Percentiles rank a stretch among this genome's conserved stretches.
Conservation (phyloP, 1,140 invertebrate genomes). For the Drosophila obscura region DNA sequence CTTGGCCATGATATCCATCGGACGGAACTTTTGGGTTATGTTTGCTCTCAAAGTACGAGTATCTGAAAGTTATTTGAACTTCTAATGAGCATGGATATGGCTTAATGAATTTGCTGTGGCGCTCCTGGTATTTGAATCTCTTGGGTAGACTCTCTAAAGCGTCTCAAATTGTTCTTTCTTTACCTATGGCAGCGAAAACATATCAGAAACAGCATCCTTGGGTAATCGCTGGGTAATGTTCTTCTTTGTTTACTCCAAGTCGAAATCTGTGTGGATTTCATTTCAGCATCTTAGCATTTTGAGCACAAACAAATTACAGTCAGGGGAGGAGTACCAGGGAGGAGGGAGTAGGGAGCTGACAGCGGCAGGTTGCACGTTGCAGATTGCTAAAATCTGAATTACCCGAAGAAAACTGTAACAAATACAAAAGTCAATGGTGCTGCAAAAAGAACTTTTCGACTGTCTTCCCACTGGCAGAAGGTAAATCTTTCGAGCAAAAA, state of each 20-base stretch:
- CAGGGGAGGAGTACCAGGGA: neutral
- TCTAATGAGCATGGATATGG: conserved; percentile 48
- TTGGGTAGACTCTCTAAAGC: too few relatives aligned
- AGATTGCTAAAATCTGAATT: conserved; percentile 59
- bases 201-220: conserved; percentile 3
- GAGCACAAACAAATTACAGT: conserved; percentile 70
- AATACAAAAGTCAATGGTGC: conserved; percentile 82
- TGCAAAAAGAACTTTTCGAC: conserved; percentile 80
- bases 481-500: conserved; percentile 79
- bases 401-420: conserved; percentile 71
- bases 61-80: conserved; percentile 57
- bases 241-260: conserved; percentile 58
- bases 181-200: too few relatives aligned
- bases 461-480: conserved; percentile 71
- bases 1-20: conserved; percentile 48
- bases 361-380: conserved; percentile 51
- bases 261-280: conserved; percentile 68
- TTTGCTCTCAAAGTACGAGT: conserved; percentile 50
- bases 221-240: neutral
- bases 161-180: too few relatives aligned
- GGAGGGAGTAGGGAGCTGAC: conserved; percentile 13
- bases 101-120: conserved; percentile 34
- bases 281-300: conserved; percentile 62
- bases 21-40: conserved; percentile 44
- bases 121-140: too few relatives aligned